A percentile compares a stretch with the other conserved stretches of the same genome.
Evolutionary conservation across 2,888 invertebrate genomes (phyloP).

Genomic region (Agonopterix arenella): DNA sequence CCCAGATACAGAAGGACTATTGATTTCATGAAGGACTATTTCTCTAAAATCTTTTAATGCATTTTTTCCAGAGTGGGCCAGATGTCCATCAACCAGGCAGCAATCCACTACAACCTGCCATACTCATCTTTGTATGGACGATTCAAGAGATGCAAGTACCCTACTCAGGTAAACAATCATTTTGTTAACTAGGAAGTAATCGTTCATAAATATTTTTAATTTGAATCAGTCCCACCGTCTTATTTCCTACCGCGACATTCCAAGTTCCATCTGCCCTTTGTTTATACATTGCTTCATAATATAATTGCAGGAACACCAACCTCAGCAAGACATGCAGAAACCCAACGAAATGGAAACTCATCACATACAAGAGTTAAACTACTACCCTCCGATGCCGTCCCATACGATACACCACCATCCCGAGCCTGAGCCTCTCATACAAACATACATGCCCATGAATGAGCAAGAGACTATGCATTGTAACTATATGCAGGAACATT

Average conservation of each 20-base stretch:
- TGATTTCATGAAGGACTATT: not conserved
- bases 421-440: slow-evolving; percentile 10
- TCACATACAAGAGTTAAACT: slow-evolving; percentile 25
- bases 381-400: slow-evolving; percentile 42
- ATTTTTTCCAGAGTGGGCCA: slow-evolving; percentile 82
- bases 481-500: not conserved
- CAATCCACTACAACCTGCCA: slow-evolving; percentile 93
- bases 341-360: slow-evolving; percentile 23
- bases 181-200: not conserved
- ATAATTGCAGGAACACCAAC: slow-evolving; percentile 20
- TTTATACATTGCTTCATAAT: too few species aligned
- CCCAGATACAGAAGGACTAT: not conserved
- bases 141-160: slow-evolving; percentile 91
- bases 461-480: not conserved
- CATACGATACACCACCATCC: slow-evolving; percentile 9
- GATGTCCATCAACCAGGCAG: slow-evolving; percentile 96
- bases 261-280: too few species aligned
- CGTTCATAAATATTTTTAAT: not conserved
- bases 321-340: slow-evolving; percentile 24
- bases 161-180: slow-evolving; percentile 61
- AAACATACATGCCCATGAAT: slow-evolving; percentile 11
- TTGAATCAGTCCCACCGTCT: too few species aligned
- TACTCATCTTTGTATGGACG: slow-evolving; percentile 93
- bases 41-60: not conserved
- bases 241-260: too few species aligned